Percentiles rank a stretch among this genome's conserved stretches.
phyloP scores from a whole-genome alignment of 2,797 vertebrate genomes.

The Macropus fuliginosus region DNA sequence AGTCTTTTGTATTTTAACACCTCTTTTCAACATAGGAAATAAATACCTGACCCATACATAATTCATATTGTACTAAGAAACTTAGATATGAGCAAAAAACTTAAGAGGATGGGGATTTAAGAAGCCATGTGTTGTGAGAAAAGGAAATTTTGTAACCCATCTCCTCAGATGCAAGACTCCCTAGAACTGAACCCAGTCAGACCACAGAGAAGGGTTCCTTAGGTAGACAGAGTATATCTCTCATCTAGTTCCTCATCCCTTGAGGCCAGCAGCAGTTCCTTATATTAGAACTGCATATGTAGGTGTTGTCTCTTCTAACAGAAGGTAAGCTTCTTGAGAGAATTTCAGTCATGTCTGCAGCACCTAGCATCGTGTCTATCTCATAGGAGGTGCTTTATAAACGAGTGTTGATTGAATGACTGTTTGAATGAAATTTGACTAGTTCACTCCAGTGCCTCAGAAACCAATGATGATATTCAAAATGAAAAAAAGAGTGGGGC shows the following conservation, averaged over 20 bases:
- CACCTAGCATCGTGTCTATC: neutral
- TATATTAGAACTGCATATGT: neutral
- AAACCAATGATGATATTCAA: conserved; percentile 23
- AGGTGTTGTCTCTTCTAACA: neutral
- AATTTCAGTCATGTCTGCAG: neutral
- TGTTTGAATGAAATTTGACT: neutral
- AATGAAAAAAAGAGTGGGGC: conserved; percentile 14
- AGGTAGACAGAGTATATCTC: neutral
- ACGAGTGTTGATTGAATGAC: neutral
- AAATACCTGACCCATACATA: neutral
- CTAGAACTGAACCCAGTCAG: neutral
- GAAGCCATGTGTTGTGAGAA: neutral
- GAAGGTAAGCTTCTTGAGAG: neutral
- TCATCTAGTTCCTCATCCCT: neutral
- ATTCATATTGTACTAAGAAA: neutral
- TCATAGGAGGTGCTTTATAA: neutral
- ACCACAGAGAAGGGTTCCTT: no score
- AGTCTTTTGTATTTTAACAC: neutral
- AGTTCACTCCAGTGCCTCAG: neutral
- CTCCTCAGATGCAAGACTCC: neutral
- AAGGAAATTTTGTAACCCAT: neutral
- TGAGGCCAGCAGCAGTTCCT: neutral
- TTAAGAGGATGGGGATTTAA: neutral
- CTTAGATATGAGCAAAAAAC: neutral
- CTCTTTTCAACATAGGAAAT: neutral